These are phyloP conservation scores for Notamacropus eugenii DNA, from an alignment of 2,797 vertebrate genomes.

Conservation along the genomic window DNA sequence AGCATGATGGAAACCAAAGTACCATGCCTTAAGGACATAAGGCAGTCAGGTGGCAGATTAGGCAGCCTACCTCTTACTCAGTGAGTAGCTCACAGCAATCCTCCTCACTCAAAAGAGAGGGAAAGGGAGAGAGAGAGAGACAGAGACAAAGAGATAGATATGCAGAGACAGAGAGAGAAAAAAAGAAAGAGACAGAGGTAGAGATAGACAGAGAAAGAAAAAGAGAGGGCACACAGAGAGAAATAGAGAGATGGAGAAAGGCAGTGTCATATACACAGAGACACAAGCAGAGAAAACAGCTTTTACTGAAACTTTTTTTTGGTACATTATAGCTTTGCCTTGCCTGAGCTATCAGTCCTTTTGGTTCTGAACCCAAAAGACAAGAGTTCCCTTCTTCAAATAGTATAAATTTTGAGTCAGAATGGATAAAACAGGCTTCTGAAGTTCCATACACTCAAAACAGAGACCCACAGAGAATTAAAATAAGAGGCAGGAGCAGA, in stretches of 20 bases:
- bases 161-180: neutral
- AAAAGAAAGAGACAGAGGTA: neutral
- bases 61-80: neutral
- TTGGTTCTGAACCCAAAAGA: neutral
- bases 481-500: neutral
- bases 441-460: neutral
- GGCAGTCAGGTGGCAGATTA: neutral
- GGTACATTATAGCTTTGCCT: neutral
- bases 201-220: too few species aligned
- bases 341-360: neutral
- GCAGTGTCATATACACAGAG: neutral
- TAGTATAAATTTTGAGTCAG: neutral
- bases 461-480: neutral
- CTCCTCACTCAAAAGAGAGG: too few species aligned
- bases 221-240: too few species aligned
- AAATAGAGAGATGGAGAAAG: too few species aligned
- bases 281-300: neutral
- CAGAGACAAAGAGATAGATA: too few species aligned
- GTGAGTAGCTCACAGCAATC: neutral
- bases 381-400: neutral
- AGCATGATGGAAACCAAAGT: neutral
- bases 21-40: neutral
- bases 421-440: neutral
- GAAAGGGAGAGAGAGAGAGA: too few species aligned
- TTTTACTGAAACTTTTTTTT: neutral